Evolutionary conservation across 2,888 invertebrate species (phyloP).

Genomic region (Macrophya annulata): DNA sequence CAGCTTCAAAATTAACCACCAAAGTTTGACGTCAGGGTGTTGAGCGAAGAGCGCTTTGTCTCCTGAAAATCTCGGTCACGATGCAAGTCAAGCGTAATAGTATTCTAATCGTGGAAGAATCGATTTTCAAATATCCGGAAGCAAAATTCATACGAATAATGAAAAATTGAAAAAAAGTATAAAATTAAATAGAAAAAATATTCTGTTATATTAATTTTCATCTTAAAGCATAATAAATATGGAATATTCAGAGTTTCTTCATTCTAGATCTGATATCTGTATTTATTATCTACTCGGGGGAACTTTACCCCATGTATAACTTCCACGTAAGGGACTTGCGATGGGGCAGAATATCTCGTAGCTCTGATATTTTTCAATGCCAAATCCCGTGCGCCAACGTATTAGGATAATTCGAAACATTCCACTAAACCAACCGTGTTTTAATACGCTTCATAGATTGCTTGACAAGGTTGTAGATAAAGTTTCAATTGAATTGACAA

Average conservation of each 20-base stretch:
- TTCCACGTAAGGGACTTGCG: neutral
- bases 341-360: neutral
- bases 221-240: neutral
- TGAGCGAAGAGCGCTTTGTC: neutral
- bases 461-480: neutral
- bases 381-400: neutral
- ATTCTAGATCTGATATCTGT: neutral
- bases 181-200: neutral
- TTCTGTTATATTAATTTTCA: neutral
- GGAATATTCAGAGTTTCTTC: neutral
- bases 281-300: neutral
- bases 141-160: neutral
- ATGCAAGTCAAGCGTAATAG: slow-evolving; percentile 1
- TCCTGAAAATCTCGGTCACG: neutral
- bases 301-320: neutral
- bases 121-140: neutral
- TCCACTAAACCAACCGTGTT: slow-evolving; percentile 9
- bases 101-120: slow-evolving; percentile 14
- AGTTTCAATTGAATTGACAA: neutral
- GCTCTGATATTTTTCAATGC: neutral
- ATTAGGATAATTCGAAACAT: neutral
- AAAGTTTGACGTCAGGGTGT: slow-evolving; percentile 41
- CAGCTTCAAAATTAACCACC: slow-evolving; percentile 47
- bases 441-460: neutral
- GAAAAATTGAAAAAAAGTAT: neutral